phyloP scores from a whole-genome alignment of 2,113 vertebrate genomes.

The Axis porcinus region DNA sequence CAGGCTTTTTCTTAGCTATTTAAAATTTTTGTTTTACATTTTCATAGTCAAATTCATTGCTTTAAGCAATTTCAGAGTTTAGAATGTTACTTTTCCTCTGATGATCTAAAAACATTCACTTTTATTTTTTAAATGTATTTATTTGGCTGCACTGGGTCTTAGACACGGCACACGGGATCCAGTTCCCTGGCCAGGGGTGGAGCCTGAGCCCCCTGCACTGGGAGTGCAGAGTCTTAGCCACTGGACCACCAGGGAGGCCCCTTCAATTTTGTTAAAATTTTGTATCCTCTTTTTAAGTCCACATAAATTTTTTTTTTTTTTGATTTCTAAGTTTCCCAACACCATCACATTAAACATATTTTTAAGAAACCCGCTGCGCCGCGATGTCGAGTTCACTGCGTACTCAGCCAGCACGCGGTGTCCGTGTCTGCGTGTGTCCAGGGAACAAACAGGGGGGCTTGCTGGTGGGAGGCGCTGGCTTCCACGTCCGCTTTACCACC shows the following conservation, averaged over 20 bases:
- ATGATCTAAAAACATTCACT: neutral
- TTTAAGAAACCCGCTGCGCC: neutral
- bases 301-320: neutral
- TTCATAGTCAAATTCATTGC: neutral
- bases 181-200: neutral
- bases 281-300: neutral
- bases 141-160: neutral
- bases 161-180: accelerated
- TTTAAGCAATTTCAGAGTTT: neutral
- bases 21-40: neutral
- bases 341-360: neutral
- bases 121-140: neutral
- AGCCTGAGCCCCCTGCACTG: neutral
- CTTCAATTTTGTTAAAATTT: neutral
- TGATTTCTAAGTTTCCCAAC: neutral
- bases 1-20: neutral
- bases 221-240: neutral
- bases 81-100: constrained; percentile 2
- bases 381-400: neutral
- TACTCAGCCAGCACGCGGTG: neutral
- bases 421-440: neutral
- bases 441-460: neutral
- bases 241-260: neutral
- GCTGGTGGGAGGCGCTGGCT: neutral
- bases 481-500: neutral